Evolutionary conservation across 2,888 invertebrate species (phyloP), one percentile per base, ranked within the genome.

Genomic region (Agrochola lychnidis): DNA sequence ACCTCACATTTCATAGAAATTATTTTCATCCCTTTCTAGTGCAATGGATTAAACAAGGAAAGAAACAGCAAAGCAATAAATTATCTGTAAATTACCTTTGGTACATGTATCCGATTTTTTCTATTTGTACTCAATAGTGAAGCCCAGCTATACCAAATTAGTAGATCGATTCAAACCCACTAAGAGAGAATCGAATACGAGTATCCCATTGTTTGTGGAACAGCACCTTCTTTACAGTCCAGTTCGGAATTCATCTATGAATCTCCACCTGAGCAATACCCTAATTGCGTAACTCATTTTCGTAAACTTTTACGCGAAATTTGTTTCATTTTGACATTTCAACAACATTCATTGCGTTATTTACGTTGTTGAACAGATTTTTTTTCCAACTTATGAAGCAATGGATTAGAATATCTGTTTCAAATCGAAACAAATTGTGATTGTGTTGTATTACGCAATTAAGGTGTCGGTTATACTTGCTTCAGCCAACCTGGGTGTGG

Each of bases 11-110:
- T 22, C 63, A 19, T 25, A 22, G 40, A 40, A 53, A 76, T 22
- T 64, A 36, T 42, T 22, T 69, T 30, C 42, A 59, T 86, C 86
- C n/a, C 79, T 83, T 67, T 87, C 73, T 74, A 7, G 10, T 14
- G 30, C 57, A 56, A 7, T 25, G 45, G 1, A 42, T 25, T 64
- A 70, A 76, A 82, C 61, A 87, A 79, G 76, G 78, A 68, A 70
- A 83, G 67, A 72, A 86, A 74, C 22, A 78, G 68, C 62, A 78
- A 76, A 84, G 84, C 69, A 80, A 88, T 87, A 88, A 86, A 88
- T 88, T 86, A 88, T 81, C 79, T 79, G 76, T 78, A 68, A 88
- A 86, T 81, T 86, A 82, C 81, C 71, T 87, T 88, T 56, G 75
- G 81, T 81, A 79, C 78, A 71, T 78, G 84, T 86, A 76, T 83